Base-by-base conservation (phyloP, 2,113 vertebrate species). In the Pseudopipra pipra region DNA sequence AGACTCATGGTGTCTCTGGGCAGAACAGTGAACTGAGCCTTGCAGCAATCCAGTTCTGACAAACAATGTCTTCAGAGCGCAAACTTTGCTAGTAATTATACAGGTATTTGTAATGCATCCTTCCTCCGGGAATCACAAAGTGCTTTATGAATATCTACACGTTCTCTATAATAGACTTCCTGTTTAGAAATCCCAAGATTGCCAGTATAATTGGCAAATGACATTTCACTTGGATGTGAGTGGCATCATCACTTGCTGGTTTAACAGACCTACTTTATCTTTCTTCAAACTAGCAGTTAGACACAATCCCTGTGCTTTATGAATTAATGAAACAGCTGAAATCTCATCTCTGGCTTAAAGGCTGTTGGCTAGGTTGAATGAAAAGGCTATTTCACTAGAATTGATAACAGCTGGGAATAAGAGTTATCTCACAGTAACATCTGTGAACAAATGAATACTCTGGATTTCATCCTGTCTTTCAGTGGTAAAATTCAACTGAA, bases 111-210 rank as follows among this genome's bases (percentile, higher is more conserved):
- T 66, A 94, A 87, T 4, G 13, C 24, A 66, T 43, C 71, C 65
- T 93, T 93, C 82, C 72, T 91, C 68, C 72, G 95, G 61, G 65
- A 95, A 78, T 71, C 71, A 58, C 30, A 56, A 62, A 84, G 59
- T 0, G 0, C 35, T 86, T 93, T 18, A 74, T 2, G 3, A 93
- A 61, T 68, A 87, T 54, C 68, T 89, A 33, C 41, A 14, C 13
- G 11, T 43, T 92, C 65, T 85, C 62, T 73, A 17, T 46, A 93
- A 78, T 1, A 84, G 33, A 68, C 30, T 54, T 71, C 43, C 72
- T 49, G 25, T 82, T 92, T 59, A 49, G 51, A 19, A 63, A 1
- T 59, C 19, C n/a, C 58, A 82, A 46, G 59, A 62, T 22, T 85
- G 23, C 21, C 46, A 66, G 41, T 46, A 41, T 4, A 43, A 79